These are phyloP conservation scores for Strigamia transsilvanica DNA, from an alignment of 2,888 invertebrate species.

Conservation along the genomic window DNA sequence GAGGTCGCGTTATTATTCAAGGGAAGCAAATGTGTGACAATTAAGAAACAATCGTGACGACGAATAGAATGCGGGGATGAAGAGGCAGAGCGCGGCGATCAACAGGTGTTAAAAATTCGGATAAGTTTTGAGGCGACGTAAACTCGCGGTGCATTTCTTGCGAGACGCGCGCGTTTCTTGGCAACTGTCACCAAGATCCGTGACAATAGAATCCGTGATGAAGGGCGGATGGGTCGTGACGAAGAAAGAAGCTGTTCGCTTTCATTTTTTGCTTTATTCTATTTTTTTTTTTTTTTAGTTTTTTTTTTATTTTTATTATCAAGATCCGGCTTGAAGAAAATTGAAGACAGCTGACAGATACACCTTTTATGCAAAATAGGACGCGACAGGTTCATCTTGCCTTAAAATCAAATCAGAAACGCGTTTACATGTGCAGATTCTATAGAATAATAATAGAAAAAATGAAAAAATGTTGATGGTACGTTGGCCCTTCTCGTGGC, in stretches of 20 bases:
- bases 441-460: neutral
- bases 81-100: neutral
- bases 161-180: too few species aligned
- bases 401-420: neutral
- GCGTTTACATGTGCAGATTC: neutral
- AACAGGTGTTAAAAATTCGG: neutral
- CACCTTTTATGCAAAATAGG: slow-evolving; percentile 20
- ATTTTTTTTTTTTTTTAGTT: too few species aligned
- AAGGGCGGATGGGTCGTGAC: neutral
- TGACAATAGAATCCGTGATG: neutral
- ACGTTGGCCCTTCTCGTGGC: neutral
- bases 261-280: neutral
- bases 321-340: neutral
- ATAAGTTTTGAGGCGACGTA: neutral
- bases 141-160: too few species aligned
- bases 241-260: neutral
- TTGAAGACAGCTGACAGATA: slow-evolving; percentile 5
- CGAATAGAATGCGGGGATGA: neutral
- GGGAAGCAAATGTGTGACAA: neutral
- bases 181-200: too few species aligned
- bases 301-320: neutral
- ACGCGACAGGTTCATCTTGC: neutral
- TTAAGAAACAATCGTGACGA: neutral
- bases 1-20: neutral
- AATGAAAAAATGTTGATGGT: neutral